Evolutionary conservation across 35 echinoderm and acorn worm species (phyloP).

Genomic region (Apostichopus japonicus): DNA sequence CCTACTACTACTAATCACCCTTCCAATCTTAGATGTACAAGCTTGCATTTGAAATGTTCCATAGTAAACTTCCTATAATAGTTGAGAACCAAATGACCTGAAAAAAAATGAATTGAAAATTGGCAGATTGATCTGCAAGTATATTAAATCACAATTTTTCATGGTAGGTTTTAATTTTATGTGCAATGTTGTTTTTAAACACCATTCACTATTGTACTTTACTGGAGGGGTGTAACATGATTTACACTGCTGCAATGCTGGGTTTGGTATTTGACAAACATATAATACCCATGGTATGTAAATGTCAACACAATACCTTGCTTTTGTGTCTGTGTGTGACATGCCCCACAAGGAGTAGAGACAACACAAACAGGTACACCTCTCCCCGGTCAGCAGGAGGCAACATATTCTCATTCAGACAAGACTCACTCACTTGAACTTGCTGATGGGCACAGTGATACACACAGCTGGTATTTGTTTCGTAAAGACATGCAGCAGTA

Average conservation of each 20-base stretch:
- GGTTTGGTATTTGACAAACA: background rate
- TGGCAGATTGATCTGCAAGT: background rate
- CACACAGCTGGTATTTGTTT: background rate
- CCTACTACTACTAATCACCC: too few species aligned
- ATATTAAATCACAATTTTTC: background rate
- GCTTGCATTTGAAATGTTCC: too few species aligned
- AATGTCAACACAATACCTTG: slow-evolving; percentile 9
- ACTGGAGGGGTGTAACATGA: background rate
- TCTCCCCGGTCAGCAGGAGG: background rate
- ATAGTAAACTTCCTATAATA: too few species aligned
- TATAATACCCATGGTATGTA: background rate
- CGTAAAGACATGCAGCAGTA: too few species aligned
- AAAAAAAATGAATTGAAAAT: too few species aligned
- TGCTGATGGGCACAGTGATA: background rate
- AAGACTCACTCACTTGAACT: background rate
- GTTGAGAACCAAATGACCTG: too few species aligned
- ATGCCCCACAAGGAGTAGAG: slow-evolving; percentile 9
- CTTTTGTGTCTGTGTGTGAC: background rate
- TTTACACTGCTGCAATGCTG: background rate
- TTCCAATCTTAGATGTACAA: too few species aligned
- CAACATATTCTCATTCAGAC: background rate
- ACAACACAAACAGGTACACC: background rate
- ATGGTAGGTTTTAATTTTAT: background rate
- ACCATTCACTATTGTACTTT: background rate
- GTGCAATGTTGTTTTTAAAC: background rate